Conservation (phyloP, 2,113 vertebrate species). For the Saimiri boliviensis region DNA sequence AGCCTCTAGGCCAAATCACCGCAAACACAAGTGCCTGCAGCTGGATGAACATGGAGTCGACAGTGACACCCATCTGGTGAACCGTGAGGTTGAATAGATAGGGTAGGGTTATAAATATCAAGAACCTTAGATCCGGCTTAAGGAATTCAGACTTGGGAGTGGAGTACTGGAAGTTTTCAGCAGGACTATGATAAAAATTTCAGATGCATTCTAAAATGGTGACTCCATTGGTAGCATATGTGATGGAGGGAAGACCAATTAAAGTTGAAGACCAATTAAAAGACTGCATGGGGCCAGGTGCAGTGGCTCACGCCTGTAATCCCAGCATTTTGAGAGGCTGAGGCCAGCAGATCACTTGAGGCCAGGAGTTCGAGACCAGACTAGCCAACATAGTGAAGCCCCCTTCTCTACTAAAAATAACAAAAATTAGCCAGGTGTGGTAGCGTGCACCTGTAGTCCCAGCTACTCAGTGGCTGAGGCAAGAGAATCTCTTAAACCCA, state of each 20-base stretch:
- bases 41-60: no score
- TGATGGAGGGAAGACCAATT: background rate
- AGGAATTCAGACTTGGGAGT: background rate
- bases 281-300: background rate
- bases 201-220: background rate
- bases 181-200: background rate
- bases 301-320: no score
- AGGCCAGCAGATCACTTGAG: no score
- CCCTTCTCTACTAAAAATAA: no score
- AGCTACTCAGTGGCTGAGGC: no score
- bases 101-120: background rate
- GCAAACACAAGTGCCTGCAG: background rate
- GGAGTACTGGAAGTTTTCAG: background rate
- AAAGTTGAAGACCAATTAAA: background rate
- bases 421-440: no score
- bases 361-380: no score
- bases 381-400: no score
- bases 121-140: background rate
- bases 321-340: no score
- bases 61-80: no score
- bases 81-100: background rate
- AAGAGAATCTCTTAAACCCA: no score
- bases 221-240: background rate
- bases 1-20: background rate
- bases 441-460: no score